These are phyloP conservation scores for Drosophila varians DNA, from an alignment of 1,140 invertebrate species.

Conservation along the genomic window DNA sequence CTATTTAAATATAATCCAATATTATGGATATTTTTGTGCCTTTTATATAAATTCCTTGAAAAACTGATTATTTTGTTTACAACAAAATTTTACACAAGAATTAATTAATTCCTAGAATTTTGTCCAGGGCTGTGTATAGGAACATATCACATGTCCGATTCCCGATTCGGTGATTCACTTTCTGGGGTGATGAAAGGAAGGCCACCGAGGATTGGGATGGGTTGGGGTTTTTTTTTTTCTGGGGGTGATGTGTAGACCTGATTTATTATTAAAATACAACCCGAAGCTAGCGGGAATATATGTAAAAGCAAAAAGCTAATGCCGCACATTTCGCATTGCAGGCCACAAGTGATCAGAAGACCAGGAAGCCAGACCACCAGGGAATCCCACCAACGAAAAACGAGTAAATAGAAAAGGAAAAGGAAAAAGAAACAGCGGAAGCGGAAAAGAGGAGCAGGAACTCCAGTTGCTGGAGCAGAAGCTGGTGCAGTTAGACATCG, in stretches of 20 bases:
- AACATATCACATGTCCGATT: background rate
- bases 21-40: no score
- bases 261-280: slow-evolving; percentile 7
- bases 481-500: slow-evolving; percentile 3
- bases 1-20: no score
- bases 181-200: background rate
- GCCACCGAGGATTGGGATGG: background rate
- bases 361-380: background rate
- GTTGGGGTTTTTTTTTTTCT: background rate
- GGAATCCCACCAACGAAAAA: background rate
- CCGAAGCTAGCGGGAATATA: slow-evolving; percentile 12
- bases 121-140: background rate
- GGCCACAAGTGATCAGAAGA: slow-evolving; percentile 1
- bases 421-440: background rate
- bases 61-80: no score
- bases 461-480: slow-evolving; percentile 12
- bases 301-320: slow-evolving; percentile 34
- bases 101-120: background rate
- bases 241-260: background rate
- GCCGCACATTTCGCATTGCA: slow-evolving; percentile 19
- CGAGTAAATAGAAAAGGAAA: no score
- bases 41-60: no score
- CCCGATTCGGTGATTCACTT: background rate
- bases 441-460: background rate
- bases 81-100: background rate